Evolutionary conservation across 2,888 invertebrate species (phyloP).

Genomic region (Drosophila affinis): DNA sequence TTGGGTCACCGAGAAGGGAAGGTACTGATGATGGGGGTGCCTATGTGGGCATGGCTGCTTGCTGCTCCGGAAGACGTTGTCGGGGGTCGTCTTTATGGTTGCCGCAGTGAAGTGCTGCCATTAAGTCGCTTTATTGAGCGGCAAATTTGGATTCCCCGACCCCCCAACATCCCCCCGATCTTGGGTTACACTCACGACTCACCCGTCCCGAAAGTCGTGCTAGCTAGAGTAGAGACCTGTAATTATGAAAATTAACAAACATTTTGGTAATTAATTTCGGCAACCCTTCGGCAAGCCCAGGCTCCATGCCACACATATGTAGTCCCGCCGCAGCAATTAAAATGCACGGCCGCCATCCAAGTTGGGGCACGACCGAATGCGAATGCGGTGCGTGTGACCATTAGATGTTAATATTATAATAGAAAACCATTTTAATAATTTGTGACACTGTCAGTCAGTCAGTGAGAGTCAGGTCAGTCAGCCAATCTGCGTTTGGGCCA

Average conservation of each 20-base stretch:
- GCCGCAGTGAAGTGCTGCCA: constrained; percentile 43
- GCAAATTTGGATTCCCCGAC: constrained; percentile 56
- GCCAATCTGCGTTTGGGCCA: constrained; percentile 52
- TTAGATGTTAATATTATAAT: constrained; percentile 27
- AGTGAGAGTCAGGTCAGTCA: constrained; percentile 44
- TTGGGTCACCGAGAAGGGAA: constrained; percentile 30
- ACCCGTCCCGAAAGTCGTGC: constrained; percentile 47
- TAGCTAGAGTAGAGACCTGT: constrained; percentile 40
- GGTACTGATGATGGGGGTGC: constrained; percentile 1
- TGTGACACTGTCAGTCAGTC: constrained; percentile 52
- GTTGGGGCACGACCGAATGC: constrained; percentile 52
- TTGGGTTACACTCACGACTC: constrained; percentile 54
- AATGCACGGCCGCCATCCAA: constrained; percentile 49
- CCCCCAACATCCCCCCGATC: constrained; percentile 15
- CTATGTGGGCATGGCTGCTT: constrained; percentile 30
- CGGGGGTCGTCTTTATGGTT: constrained; percentile 26
- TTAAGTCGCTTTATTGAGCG: constrained; percentile 76
- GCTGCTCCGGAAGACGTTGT: constrained; percentile 51
- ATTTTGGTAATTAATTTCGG: constrained; percentile 77
- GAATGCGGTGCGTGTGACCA: constrained; percentile 57
- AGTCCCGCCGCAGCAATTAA: constrained; percentile 61
- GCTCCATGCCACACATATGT: constrained; percentile 26
- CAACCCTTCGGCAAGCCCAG: constrained; percentile 37
- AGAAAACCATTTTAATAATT: constrained; percentile 37
- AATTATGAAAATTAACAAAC: constrained; percentile 70